Conservation (phyloP, 1,140 invertebrate genomes). For the Drosophila sp. region DNA sequence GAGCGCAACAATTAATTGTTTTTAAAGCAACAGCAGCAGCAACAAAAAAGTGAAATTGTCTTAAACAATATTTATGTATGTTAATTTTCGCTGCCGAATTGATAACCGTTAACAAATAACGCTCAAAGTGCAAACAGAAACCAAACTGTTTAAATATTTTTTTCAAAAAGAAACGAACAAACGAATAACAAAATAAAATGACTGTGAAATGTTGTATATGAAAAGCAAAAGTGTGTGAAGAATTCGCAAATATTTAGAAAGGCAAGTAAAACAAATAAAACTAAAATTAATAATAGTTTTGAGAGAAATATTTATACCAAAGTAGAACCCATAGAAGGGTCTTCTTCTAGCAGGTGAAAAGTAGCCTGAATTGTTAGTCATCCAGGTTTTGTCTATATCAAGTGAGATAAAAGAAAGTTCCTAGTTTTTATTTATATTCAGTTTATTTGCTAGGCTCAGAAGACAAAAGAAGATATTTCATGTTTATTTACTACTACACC, state of each 20-base stretch:
- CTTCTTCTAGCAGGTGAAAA: too few relatives aligned
- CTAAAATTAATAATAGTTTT: constrained; percentile 25
- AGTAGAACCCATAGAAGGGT: too few relatives aligned
- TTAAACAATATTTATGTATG: constrained; percentile 30
- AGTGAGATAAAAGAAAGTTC: too few relatives aligned
- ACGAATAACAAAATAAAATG: constrained; percentile 41
- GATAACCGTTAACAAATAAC: constrained; percentile 43
- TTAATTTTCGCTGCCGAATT: constrained; percentile 24
- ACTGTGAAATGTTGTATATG: constrained; percentile 44
- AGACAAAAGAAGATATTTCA: too few relatives aligned
- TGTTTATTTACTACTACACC: too few relatives aligned
- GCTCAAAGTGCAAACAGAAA: constrained; percentile 55
- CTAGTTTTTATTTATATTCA: too few relatives aligned
- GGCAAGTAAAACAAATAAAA: constrained; percentile 43
- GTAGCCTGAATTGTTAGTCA: too few relatives aligned
- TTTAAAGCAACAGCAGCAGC: constrained; percentile 34
- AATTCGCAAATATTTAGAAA: constrained; percentile 51
- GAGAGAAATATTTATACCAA: background rate
- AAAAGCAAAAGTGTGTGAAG: constrained; percentile 61
- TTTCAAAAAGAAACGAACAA: constrained; percentile 20
- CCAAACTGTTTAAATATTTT: constrained; percentile 76
- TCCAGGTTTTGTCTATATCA: too few relatives aligned
- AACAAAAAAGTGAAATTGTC: constrained; percentile 54
- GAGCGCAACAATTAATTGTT: constrained; percentile 76
- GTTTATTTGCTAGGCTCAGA: background rate